Evolutionary conservation across 1,140 invertebrate species (phyloP).

Genomic region (Psilanteris sp.): DNA sequence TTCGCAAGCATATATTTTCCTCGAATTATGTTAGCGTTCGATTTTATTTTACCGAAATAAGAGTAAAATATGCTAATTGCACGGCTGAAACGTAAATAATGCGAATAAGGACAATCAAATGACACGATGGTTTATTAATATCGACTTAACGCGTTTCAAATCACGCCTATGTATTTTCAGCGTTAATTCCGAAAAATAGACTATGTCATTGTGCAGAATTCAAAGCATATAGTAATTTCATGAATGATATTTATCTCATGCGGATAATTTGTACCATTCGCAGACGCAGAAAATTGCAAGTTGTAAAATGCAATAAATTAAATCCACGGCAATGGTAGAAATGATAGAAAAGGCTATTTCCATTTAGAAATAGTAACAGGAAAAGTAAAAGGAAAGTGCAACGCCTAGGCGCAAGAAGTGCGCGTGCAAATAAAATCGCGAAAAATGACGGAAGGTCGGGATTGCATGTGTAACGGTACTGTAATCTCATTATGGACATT

Average conservation of each 20-base stretch:
- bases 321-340: slow-evolving; percentile 7
- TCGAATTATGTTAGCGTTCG: no score
- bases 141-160: no score
- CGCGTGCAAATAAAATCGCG: slow-evolving; percentile 39
- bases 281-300: slow-evolving; percentile 10
- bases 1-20: no score
- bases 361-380: slow-evolving; percentile 31
- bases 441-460: slow-evolving; percentile 57
- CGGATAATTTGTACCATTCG: slow-evolving; percentile 21
- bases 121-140: no score
- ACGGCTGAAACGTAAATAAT: no score
- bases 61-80: no score
- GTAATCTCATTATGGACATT: slow-evolving; percentile 62
- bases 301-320: slow-evolving; percentile 22
- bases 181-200: no score
- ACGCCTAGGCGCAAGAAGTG: slow-evolving; percentile 21
- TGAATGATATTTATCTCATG: slow-evolving; percentile 24
- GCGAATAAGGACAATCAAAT: no score
- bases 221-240: slow-evolving; percentile 18
- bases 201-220: no score
- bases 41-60: no score
- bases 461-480: slow-evolving; percentile 59
- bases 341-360: slow-evolving; percentile 22
- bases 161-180: no score
- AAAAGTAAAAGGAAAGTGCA: slow-evolving; percentile 61